These are phyloP conservation scores for Myiopsitta monachus DNA, from an alignment of 2,113 vertebrate species.

Conservation along the genomic window DNA sequence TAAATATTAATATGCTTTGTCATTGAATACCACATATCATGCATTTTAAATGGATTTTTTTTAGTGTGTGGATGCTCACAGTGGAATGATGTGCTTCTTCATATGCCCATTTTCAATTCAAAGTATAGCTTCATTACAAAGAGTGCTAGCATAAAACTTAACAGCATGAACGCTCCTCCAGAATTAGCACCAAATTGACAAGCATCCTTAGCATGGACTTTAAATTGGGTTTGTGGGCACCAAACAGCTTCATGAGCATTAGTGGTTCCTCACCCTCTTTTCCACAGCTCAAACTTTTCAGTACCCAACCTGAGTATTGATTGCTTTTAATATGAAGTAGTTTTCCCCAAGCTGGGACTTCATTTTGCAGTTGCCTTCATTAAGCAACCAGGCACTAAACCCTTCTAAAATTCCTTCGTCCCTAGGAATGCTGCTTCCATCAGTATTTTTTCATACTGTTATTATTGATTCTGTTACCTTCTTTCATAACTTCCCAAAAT, in stretches of 20 bases:
- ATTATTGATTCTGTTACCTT: neutral
- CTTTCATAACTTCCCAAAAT: neutral
- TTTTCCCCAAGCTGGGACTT: neutral
- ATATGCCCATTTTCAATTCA: neutral
- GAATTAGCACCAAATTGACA: neutral
- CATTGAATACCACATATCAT: constrained; percentile 1
- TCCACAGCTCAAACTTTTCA: neutral
- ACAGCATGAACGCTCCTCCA: neutral
- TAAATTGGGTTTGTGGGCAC: neutral
- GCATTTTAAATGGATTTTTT: constrained; percentile 7
- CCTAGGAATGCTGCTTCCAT: neutral
- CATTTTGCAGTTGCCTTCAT: neutral
- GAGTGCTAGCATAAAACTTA: neutral
- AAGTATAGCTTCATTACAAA: neutral
- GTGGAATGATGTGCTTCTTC: neutral
- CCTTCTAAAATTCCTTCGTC: neutral
- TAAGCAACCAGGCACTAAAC: neutral
- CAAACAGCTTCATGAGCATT: neutral
- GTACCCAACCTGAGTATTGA: neutral
- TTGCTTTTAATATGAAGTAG: neutral
- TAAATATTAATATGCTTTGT: constrained; percentile 58
- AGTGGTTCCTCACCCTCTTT: neutral
- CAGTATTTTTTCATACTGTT: neutral
- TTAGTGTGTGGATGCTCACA: neutral
- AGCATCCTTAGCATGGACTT: neutral